A percentile compares a stretch with the other conserved stretches of the same genome.
Evolutionary conservation across 1,140 invertebrate genomes (phyloP).

Genomic region (Drosophila nikananu): DNA sequence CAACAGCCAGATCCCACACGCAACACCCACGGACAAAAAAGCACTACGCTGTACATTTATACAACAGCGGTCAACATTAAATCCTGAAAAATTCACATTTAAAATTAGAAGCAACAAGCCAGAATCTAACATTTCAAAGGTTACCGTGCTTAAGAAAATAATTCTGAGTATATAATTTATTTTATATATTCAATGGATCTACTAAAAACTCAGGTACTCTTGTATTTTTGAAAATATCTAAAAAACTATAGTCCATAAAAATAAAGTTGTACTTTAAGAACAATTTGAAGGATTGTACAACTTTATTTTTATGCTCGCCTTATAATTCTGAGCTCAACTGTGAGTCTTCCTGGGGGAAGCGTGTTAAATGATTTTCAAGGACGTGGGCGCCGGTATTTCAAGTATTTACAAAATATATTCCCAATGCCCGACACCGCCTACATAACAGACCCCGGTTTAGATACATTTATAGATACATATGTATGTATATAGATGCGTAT

Average conservation of each 20-base stretch:
- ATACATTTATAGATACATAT: slow-evolving; percentile 5
- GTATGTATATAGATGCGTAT: background rate
- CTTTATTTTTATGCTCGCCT: background rate
- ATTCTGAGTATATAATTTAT: background rate
- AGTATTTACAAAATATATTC: slow-evolving; percentile 66
- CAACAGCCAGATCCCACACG: slow-evolving; percentile 25
- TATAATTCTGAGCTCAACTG: slow-evolving; percentile 22
- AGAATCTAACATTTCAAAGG: background rate
- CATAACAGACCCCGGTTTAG: slow-evolving; percentile 15
- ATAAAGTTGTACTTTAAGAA: background rate
- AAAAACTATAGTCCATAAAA: too few species aligned
- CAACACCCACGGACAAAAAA: slow-evolving; percentile 15
- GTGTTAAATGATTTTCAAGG: slow-evolving; percentile 68
- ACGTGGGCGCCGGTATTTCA: slow-evolving; percentile 68
- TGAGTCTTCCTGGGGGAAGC: slow-evolving; percentile 17
- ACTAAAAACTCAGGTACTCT: background rate
- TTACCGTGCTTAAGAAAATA: background rate
- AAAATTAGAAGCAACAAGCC: background rate
- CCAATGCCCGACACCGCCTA: slow-evolving; percentile 28
- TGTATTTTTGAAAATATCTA: background rate
- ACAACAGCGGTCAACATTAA: slow-evolving; percentile 12
- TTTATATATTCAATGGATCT: background rate
- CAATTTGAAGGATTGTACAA: too few species aligned
- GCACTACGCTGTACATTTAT: slow-evolving; percentile 21
- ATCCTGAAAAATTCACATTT: slow-evolving; percentile 8